Conservation (phyloP, 2,888 invertebrate species). For the Stenodera caucasica region DNA sequence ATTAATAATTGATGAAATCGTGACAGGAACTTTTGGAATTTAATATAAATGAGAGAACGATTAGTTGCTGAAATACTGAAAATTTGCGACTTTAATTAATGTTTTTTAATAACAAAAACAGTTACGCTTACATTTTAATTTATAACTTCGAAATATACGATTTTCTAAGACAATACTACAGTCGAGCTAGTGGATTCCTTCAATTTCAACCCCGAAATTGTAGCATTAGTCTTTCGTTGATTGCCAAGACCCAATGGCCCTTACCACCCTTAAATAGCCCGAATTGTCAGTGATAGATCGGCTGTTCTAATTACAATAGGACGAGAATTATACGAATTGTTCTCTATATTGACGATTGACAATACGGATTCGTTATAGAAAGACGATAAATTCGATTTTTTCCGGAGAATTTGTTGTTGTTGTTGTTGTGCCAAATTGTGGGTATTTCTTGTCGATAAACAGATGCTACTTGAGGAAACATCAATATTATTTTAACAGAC, state of each 20-base stretch:
- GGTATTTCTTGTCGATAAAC: background rate
- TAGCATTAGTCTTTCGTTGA: background rate
- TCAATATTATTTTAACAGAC: slow-evolving; percentile 6
- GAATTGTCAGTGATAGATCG: slow-evolving; percentile 33
- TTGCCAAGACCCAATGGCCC: background rate
- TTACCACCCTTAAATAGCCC: background rate
- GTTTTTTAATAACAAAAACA: background rate
- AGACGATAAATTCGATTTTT: slow-evolving; percentile 45
- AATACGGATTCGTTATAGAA: slow-evolving; percentile 36
- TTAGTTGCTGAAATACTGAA: background rate
- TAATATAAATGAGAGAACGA: background rate
- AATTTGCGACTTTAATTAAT: background rate
- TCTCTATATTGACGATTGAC: background rate
- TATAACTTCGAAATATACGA: slow-evolving; percentile 40
- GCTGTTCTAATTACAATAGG: slow-evolving; percentile 36
- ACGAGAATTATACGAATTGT: slow-evolving; percentile 28
- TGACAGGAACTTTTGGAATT: slow-evolving; percentile 7
- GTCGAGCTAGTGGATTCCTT: slow-evolving; percentile 5
- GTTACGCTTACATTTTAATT: slow-evolving; percentile 21
- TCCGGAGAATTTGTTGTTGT: slow-evolving; percentile 38
- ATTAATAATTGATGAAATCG: slow-evolving; percentile 26
- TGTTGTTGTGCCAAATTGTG: background rate
- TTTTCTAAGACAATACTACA: slow-evolving; percentile 39
- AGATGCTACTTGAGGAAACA: background rate
- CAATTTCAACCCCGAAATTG: background rate